phyloP scores from a whole-genome alignment of 2,888 invertebrate genomes.

The Cantharis lateralis region DNA sequence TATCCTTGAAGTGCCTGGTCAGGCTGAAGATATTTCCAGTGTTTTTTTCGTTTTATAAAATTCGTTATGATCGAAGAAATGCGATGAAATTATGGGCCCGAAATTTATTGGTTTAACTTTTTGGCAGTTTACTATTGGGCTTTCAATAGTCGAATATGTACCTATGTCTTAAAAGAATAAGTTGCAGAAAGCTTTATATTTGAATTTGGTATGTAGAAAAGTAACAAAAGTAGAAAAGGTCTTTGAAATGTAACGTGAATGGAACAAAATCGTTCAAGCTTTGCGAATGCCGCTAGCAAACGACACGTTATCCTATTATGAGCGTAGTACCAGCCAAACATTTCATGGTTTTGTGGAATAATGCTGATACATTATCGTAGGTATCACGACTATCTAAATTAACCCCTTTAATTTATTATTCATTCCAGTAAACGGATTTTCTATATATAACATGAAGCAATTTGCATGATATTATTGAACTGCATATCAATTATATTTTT shows the following conservation, averaged over 20 bases:
- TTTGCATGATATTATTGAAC: conserved; percentile 40
- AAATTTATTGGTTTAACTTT: neutral
- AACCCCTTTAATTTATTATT: conserved; percentile 44
- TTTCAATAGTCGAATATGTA: neutral
- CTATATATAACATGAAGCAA: conserved; percentile 37
- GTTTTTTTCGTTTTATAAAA: too few species aligned
- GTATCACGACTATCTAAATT: conserved; percentile 38
- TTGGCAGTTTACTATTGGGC: neutral
- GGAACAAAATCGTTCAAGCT: neutral
- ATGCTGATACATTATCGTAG: conserved; percentile 29
- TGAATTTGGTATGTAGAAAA: neutral
- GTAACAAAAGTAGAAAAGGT: neutral
- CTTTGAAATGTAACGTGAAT: neutral
- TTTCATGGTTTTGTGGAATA: conserved; percentile 19
- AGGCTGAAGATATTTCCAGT: neutral
- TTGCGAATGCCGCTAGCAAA: conserved; percentile 6
- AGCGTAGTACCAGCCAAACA: conserved; percentile 4
- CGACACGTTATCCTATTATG: conserved; percentile 13
- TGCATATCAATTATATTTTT: conserved; percentile 35
- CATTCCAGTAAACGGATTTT: conserved; percentile 41
- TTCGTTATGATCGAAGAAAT: too few species aligned
- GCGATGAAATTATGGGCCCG: neutral
- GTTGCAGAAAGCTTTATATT: neutral
- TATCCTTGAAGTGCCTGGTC: neutral
- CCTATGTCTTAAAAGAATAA: neutral